Evolutionary conservation across 92 coral and sea anemone species (phyloP).

Genomic region (Phenganax marumi): DNA sequence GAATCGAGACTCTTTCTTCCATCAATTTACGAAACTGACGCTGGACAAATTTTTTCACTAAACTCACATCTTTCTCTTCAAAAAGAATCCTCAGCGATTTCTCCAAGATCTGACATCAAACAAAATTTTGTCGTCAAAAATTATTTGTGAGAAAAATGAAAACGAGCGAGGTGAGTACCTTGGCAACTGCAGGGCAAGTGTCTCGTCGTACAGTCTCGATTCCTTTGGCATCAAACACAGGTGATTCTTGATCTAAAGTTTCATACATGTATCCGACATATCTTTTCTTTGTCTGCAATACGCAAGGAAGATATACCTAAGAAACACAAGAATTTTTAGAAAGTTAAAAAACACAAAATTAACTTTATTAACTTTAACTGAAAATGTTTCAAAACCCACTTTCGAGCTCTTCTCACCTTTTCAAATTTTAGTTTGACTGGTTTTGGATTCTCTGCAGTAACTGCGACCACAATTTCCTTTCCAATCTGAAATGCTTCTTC

Average conservation of each 20-base stretch:
- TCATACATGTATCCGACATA: conserved; percentile 99
- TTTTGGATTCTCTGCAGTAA: conserved; percentile 81
- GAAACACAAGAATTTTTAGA: not conserved
- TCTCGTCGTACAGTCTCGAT: conserved; percentile 96
- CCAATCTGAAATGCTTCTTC: conserved; percentile 87
- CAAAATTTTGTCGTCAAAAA: no score
- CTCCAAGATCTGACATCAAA: conserved; percentile 66
- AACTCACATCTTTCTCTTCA: conserved; percentile 82
- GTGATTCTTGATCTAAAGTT: conserved; percentile 79
- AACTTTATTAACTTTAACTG: not conserved
- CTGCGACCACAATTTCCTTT: conserved; percentile 76
- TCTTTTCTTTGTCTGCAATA: conserved; percentile 90
- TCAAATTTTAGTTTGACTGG: conserved; percentile 97
- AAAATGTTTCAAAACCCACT: not conserved
- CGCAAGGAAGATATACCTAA: conserved; percentile 93
- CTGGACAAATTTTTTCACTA: conserved; percentile 88
- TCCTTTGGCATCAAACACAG: conserved; percentile 95
- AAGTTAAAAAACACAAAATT: not conserved
- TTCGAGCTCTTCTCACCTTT: conserved; percentile 55
- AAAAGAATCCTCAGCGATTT: conserved; percentile 81
- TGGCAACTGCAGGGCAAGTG: conserved; percentile 91
- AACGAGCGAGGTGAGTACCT: conserved; percentile 51
- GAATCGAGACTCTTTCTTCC: conserved; percentile 80
- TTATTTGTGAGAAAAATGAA: no score
- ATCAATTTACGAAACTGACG: conserved; percentile 84